A percentile compares a stretch with the other conserved stretches of the same genome.
phyloP scores from a whole-genome alignment of 1,140 invertebrate species.

The Melipona quadrifasciata region DNA sequence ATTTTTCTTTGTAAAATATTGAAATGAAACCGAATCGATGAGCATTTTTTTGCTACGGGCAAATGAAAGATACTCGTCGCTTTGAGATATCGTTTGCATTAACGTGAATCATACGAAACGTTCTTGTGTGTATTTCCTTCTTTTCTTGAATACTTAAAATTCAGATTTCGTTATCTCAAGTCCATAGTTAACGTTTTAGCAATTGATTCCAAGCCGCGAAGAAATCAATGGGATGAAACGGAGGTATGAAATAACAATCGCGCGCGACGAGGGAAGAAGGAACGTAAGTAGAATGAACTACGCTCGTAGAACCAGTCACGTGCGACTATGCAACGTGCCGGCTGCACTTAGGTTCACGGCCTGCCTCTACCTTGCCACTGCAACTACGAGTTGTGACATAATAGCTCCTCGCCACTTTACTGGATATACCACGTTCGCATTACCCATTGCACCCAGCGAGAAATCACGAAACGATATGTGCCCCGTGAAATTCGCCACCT shows the following conservation, averaged over 20 bases:
- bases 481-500: not conserved
- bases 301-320: constrained; percentile 62
- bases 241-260: not conserved
- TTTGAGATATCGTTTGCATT: no score
- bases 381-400: constrained; percentile 69
- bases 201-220: not conserved
- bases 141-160: no score
- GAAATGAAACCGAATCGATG: no score
- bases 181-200: no score
- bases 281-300: constrained; percentile 26
- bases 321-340: constrained; percentile 68
- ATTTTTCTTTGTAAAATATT: no score
- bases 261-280: not conserved
- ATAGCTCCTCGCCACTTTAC: constrained; percentile 60
- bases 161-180: no score
- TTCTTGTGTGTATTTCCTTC: no score
- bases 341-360: constrained; percentile 68
- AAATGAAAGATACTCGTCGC: no score
- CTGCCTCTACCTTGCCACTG: constrained; percentile 68
- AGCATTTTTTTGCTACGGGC: no score
- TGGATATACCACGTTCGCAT: constrained; percentile 31
- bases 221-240: not conserved
- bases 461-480: not conserved
- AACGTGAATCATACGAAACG: no score
- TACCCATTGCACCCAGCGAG: not conserved